Percentiles rank a stretch among this genome's conserved stretches.
phyloP scores from a whole-genome alignment of 2,113 vertebrate genomes.

The Setophaga kirtlandii region DNA sequence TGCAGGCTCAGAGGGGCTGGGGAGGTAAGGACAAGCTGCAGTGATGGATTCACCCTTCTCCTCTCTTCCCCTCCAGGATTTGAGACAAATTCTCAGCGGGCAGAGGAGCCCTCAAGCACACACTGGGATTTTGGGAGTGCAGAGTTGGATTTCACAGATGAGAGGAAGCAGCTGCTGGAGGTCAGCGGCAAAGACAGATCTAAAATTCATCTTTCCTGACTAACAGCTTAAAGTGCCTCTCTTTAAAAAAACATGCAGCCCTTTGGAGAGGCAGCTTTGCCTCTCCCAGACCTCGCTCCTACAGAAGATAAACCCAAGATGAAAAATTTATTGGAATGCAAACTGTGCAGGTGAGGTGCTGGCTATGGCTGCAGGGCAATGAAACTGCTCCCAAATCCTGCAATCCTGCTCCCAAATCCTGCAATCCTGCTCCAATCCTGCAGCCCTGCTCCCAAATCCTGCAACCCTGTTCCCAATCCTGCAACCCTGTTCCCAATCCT shows the following conservation, averaged over 20 bases:
- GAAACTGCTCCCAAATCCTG: background rate
- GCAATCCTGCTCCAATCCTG: background rate
- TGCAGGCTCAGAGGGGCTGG: background rate
- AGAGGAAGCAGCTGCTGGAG: background rate
- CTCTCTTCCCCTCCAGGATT: background rate
- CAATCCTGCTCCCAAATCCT: background rate
- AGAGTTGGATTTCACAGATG: background rate
- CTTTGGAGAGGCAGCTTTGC: background rate
- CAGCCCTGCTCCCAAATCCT: too few relatives aligned
- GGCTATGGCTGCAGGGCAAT: conserved; percentile 4
- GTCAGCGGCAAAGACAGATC: background rate
- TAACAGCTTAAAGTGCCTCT: background rate
- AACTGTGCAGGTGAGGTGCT: background rate
- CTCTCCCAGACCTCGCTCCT: background rate
- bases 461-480: too few relatives aligned
- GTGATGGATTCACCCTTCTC: background rate
- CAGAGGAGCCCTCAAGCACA: background rate
- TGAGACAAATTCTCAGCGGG: background rate
- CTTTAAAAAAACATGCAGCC: conserved; percentile 3
- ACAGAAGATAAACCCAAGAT: background rate
- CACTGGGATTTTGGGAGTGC: background rate
- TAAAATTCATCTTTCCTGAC: background rate
- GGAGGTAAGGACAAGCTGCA: rapidly evolving
- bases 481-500: too few relatives aligned
- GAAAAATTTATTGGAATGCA: conserved; percentile 19